A percentile compares a stretch with the other conserved stretches of the same genome.
Conservation (phyloP, 2,113 vertebrate genomes). For the Labrus mixtus region DNA sequence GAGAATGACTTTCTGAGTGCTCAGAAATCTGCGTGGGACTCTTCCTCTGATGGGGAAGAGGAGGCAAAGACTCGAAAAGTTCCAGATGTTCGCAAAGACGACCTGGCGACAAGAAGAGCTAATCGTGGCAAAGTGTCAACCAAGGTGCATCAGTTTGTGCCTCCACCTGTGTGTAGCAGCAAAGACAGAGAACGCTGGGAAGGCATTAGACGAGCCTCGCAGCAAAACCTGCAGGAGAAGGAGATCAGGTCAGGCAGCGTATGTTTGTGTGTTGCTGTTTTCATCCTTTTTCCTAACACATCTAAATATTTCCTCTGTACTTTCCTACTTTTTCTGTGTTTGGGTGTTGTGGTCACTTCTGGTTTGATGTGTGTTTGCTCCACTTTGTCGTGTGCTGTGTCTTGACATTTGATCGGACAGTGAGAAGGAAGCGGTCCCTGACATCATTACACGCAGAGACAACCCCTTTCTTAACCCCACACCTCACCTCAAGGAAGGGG, state of each 20-base stretch:
- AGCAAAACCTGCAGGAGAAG: slow-evolving; percentile 79
- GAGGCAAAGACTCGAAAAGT: slow-evolving; percentile 77
- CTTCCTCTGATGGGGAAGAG: slow-evolving; percentile 80
- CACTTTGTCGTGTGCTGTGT: slow-evolving; percentile 42
- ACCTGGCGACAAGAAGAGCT: slow-evolving; percentile 90
- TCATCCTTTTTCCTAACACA: slow-evolving; percentile 38
- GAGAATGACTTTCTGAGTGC: slow-evolving; percentile 88
- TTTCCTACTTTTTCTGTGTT: slow-evolving; percentile 37
- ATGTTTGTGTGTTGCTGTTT: slow-evolving; percentile 3
- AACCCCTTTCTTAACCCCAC: slow-evolving; percentile 69
- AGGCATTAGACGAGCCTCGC: slow-evolving; percentile 81
- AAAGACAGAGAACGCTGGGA: slow-evolving; percentile 86
- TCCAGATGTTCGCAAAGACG: slow-evolving; percentile 93
- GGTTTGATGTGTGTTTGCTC: slow-evolving; percentile 30
- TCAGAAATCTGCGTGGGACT: slow-evolving; percentile 84
- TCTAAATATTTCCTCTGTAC: slow-evolving; percentile 20
- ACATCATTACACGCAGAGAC: slow-evolving; percentile 68
- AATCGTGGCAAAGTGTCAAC: slow-evolving; percentile 84
- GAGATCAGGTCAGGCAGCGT: slow-evolving; percentile 71
- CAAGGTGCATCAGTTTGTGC: slow-evolving; percentile 84
- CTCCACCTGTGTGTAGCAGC: slow-evolving; percentile 83
- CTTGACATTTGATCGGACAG: slow-evolving; percentile 60
- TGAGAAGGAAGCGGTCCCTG: slow-evolving; percentile 68
- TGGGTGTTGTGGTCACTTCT: slow-evolving; percentile 40
- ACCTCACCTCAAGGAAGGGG: slow-evolving; percentile 57